phyloP scores from a whole-genome alignment of 1,140 invertebrate species.

The Lethocerus indicus region DNA sequence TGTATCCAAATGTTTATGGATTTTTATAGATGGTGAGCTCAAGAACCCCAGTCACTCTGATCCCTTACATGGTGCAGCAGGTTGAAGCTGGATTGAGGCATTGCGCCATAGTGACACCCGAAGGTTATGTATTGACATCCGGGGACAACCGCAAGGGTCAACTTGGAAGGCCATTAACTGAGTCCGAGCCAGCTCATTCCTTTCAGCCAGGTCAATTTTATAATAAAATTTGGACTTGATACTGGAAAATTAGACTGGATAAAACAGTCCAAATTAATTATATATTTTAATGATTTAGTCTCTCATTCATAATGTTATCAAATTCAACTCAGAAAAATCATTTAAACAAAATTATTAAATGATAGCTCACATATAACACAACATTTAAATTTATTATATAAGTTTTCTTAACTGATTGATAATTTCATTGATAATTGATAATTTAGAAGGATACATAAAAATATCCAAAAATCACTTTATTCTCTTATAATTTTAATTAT shows the following conservation, averaged over 20 bases:
- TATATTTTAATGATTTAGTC: neutral
- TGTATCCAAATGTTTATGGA: slow-evolving; percentile 75
- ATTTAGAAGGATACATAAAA: too few species aligned
- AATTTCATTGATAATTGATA: too few species aligned
- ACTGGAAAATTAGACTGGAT: neutral
- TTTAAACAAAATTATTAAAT: neutral
- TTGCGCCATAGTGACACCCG: slow-evolving; percentile 5
- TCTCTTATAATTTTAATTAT: too few species aligned
- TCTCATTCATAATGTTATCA: neutral
- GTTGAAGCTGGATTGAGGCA: slow-evolving; percentile 8
- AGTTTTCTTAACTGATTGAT: too few species aligned
- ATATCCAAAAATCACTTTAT: too few species aligned
- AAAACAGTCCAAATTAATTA: neutral
- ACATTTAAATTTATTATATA: too few species aligned
- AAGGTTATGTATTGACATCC: slow-evolving; percentile 8
- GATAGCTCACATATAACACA: too few species aligned
- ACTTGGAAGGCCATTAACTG: slow-evolving; percentile 1
- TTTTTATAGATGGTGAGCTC: slow-evolving; percentile 50
- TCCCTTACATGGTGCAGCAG: slow-evolving; percentile 27
- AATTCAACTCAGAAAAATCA: neutral
- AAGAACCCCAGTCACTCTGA: slow-evolving; percentile 45
- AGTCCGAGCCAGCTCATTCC: too few species aligned
- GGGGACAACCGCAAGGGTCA: slow-evolving; percentile 10
- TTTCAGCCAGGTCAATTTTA: too few species aligned
- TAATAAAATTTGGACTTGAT: neutral